Base-by-base conservation (phyloP, 2,888 invertebrate species). In the Hydraecia micacea region DNA sequence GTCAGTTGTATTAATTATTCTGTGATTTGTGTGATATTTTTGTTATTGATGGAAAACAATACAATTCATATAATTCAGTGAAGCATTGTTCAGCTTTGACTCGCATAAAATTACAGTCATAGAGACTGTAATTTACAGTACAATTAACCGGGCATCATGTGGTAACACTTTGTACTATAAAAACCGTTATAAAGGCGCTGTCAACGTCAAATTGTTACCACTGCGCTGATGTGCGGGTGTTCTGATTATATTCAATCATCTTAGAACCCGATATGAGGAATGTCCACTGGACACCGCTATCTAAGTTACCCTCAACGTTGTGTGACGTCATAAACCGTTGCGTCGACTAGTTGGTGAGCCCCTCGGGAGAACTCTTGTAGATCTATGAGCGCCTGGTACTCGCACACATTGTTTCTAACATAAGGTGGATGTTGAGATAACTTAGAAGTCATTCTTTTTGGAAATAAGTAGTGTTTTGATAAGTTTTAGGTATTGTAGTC, bases 291-390 rank as follows among this genome's bases (percentile, higher is more conserved):
- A 73, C 72, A 18, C 60, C 70, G 73, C 68, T 81, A 87, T 89
- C 80, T 87, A 60, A 66, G 72, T 39, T 83, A 63, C 67, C 42
- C 62, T 58, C 66, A 70, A 80, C 49, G 70, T 62, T 49, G 80
- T 85, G 79, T 81, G 80, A 84, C 58, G 66, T 83, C 88, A 84
- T 88, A 88, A 89, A 89, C 70, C 62, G 74, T 81, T 76, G 49
- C 70, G 73, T 73, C 63, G 84, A 72, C 71, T 77, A 62, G 79
- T 84, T 80, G 78, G 70, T 66, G 84, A 73, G 72, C 75, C 88
- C 74, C 88, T 74, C 21, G 84, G 82, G 88, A 58, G 32, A 39
- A 69, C 75, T 85, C 72, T 69, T 73, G 72, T 67, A 67, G 74
- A 81, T 83, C 58, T 88, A 73, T 85, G 79, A 28, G 67, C 32